These are phyloP conservation scores for Cygnus olor DNA, from an alignment of 2,797 vertebrate species.

Conservation along the genomic window DNA sequence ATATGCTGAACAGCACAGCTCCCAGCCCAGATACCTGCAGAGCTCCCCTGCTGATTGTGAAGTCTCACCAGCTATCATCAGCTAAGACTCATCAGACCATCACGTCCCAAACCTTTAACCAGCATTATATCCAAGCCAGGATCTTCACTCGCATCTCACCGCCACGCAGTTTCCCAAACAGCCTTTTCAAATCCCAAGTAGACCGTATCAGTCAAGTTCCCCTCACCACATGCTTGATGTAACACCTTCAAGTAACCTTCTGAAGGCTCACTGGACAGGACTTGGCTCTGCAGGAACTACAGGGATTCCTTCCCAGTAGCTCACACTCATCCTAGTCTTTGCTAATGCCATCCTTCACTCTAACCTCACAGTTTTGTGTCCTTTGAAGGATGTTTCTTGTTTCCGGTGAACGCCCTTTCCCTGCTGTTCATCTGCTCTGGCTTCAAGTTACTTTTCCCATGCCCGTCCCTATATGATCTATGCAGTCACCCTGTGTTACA, in stretches of 20 bases:
- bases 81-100: neutral
- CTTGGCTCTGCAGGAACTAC: neutral
- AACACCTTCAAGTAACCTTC: neutral
- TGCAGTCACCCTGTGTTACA: neutral
- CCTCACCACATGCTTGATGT: neutral
- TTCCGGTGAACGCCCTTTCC: neutral
- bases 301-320: neutral
- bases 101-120: neutral
- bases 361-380: neutral
- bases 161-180: neutral
- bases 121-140: neutral
- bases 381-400: neutral
- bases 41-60: neutral
- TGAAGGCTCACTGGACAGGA: neutral
- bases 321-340: neutral
- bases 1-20: neutral
- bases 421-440: neutral
- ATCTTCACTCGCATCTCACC: neutral
- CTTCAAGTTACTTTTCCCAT: neutral
- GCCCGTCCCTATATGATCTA: neutral
- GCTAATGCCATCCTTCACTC: neutral
- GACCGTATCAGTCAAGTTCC: neutral
- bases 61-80: neutral
- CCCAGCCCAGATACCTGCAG: neutral
- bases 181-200: neutral